Evolutionary conservation across 2,888 invertebrate genomes (phyloP).

Genomic region (Physocephala rufipes): DNA sequence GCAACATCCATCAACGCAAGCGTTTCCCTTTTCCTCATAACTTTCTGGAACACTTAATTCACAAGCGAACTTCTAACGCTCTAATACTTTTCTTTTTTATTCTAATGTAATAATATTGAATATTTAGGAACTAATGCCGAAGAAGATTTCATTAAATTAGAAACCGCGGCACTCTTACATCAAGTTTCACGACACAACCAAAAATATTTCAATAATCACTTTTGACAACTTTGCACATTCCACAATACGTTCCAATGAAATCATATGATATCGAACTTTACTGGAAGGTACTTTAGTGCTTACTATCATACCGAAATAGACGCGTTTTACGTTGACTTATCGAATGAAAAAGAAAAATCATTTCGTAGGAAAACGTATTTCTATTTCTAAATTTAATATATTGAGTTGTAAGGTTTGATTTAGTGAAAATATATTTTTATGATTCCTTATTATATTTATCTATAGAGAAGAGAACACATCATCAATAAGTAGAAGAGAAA

Average conservation of each 20-base stretch:
- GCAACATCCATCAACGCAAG: conserved; percentile 52
- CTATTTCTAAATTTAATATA: too few relatives aligned
- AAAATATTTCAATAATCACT: conserved; percentile 15
- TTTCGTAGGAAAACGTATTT: too few relatives aligned
- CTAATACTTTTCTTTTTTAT: neutral
- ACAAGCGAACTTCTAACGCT: conserved; percentile 19
- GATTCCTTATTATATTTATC: too few relatives aligned
- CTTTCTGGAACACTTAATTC: conserved; percentile 45
- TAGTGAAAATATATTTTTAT: too few relatives aligned
- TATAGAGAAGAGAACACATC: too few relatives aligned
- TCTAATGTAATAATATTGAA: neutral
- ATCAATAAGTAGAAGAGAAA: too few relatives aligned
- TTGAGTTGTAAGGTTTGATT: too few relatives aligned
- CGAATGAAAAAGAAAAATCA: too few relatives aligned
- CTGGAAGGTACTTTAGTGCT: too few relatives aligned
- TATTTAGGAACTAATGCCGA: neutral
- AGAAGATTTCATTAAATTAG: conserved; percentile 3
- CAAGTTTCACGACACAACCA: conserved; percentile 19
- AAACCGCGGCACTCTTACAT: conserved; percentile 9
- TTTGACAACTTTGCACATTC: neutral
- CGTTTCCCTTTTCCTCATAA: conserved; percentile 57
- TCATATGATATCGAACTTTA: too few relatives aligned
- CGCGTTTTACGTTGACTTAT: too few relatives aligned
- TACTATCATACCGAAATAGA: too few relatives aligned
- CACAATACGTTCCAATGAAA: neutral